Evolutionary conservation across 1,140 invertebrate species (phyloP).

Genomic region (Trichonephila clavipes): DNA sequence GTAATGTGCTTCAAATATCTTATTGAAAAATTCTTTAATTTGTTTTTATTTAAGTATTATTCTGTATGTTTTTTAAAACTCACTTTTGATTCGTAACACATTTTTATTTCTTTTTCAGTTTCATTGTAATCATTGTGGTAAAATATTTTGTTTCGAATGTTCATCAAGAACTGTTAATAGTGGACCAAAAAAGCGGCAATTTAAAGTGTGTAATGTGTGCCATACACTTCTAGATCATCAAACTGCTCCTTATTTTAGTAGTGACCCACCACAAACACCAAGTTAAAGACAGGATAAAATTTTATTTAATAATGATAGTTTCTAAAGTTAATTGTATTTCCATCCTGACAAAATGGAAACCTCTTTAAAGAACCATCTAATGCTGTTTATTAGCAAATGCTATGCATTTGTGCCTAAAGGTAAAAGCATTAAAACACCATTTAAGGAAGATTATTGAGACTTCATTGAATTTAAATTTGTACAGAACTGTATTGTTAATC

Average conservation of each 20-base stretch:
- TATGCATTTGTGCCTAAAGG: conserved; percentile 66
- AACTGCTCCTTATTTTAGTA: conserved; percentile 96
- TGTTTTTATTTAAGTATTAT: not conserved
- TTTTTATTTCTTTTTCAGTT: conserved; percentile 84
- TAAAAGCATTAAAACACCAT: conserved; percentile 19
- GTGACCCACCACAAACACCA: conserved; percentile 88
- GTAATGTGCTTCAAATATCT: too few species aligned
- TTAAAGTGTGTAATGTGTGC: conserved; percentile 97
- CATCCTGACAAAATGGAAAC: conserved; percentile 30
- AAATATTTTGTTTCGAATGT: conserved; percentile 95
- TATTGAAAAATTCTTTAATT: not conserved
- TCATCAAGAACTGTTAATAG: conserved; percentile 89
- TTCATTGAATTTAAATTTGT: not conserved
- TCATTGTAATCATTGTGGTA: conserved; percentile 96
- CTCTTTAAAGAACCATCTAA: conserved; percentile 32
- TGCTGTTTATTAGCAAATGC: conserved; percentile 69
- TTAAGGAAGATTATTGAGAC: not conserved
- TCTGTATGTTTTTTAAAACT: not conserved
- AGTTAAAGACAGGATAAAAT: conserved; percentile 80
- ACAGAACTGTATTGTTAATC: not conserved
- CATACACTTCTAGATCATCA: conserved; percentile 96
- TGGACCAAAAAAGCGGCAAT: conserved; percentile 91
- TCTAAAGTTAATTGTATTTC: not conserved
- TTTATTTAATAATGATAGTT: conserved; percentile 35
- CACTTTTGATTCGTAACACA: too few species aligned